phyloP scores from a whole-genome alignment of 2,888 invertebrate genomes.

The Panzeria rudis region DNA sequence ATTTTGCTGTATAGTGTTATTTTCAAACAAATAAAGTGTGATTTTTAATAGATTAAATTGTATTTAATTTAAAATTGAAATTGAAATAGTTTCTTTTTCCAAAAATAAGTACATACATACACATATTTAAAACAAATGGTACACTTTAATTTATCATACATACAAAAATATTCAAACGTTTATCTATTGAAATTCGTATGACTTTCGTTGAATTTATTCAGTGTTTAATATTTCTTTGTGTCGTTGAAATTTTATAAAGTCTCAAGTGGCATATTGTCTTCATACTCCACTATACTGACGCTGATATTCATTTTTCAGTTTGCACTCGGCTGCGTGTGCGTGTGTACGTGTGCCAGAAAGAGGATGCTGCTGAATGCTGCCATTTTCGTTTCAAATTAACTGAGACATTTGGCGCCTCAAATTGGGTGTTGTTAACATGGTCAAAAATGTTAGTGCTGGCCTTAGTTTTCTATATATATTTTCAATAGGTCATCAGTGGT shows the following conservation, averaged over 20 bases:
- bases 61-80: not conserved
- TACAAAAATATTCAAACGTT: not conserved
- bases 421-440: conserved; percentile 55
- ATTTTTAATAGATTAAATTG: not conserved
- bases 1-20: no score
- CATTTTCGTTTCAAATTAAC: conserved; percentile 58
- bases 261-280: conserved; percentile 7
- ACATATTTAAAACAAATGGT: not conserved
- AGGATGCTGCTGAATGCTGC: conserved; percentile 10
- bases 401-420: conserved; percentile 57
- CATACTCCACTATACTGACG: not conserved
- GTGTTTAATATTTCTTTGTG: not conserved
- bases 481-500: conserved; percentile 22
- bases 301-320: not conserved
- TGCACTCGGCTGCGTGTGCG: conserved; percentile 11
- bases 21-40: no score
- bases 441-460: conserved; percentile 10
- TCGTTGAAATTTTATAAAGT: conserved; percentile 5
- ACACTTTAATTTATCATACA: not conserved
- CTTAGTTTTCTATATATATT: not conserved
- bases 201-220: not conserved
- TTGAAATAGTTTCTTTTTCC: not conserved
- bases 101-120: no score
- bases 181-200: not conserved
- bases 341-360: not conserved